Evolutionary conservation across 2,888 invertebrate species (phyloP).

Genomic region (Gymnosoma rotundatum): DNA sequence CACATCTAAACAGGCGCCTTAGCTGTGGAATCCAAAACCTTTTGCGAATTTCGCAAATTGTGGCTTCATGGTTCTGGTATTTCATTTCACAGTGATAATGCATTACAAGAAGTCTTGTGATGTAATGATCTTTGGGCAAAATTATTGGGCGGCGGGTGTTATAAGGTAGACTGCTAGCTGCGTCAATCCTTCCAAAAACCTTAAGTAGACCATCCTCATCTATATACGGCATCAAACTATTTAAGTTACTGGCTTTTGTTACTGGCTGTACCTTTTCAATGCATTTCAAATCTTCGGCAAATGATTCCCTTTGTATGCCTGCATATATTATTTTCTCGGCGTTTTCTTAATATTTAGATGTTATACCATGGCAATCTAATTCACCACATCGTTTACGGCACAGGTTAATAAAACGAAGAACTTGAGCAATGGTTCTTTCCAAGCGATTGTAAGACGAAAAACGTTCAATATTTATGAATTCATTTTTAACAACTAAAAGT

Average conservation of each 20-base stretch:
- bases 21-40: slow-evolving; percentile 1
- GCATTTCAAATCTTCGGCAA: not conserved
- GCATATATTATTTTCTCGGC: not conserved
- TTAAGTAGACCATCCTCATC: not conserved
- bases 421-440: not conserved
- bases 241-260: not conserved
- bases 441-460: slow-evolving; percentile 3
- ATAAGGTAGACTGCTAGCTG: slow-evolving; percentile 14
- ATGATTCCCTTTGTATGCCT: not conserved
- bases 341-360: not conserved
- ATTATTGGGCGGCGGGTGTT: not conserved
- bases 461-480: slow-evolving; percentile 22
- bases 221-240: not conserved
- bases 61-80: slow-evolving; percentile 10
- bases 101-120: not conserved
- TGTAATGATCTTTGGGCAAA: not conserved
- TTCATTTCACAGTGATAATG: slow-evolving; percentile 1
- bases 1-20: not conserved
- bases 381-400: not conserved
- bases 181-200: not conserved
- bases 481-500: slow-evolving; percentile 12
- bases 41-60: not conserved
- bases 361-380: not conserved
- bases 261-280: not conserved
- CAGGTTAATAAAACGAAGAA: not conserved